Evolutionary conservation across 2,888 invertebrate species (phyloP), one percentile per base, ranked within the genome.

Genomic region (Lucinisca nassula): DNA sequence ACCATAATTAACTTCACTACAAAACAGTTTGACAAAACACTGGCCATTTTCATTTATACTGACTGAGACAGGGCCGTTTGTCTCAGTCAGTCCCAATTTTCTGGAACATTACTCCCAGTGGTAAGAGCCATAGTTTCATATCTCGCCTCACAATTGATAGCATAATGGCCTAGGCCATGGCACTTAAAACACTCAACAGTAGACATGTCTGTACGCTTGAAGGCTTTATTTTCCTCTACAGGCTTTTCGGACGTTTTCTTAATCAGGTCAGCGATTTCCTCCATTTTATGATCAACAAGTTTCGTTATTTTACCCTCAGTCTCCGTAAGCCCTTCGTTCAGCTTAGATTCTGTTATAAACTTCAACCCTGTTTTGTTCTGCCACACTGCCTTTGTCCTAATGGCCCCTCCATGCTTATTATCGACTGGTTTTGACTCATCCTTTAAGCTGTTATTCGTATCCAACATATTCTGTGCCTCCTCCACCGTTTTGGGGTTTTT

Each of bases 11-110:
- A 70, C 14, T 14, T 70, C 30, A 51, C n/a, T n/a, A 51, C 51
- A 21, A 3, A 4, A 21, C 21, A 45, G 35, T 24, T 8, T 24
- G 30, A 12, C 14, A 27, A 3, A 27, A 51, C 4, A 14, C n/a
- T 30, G 12, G 14, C 21, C 51, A 51, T 51, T 21, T 21, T 21
- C 14, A 51, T n/a, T 21, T 21, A n/a, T 21, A 4, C 21, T 12
- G 14, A 12, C 51, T n/a, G 51, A n/a, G 21, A n/a, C 51, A 72
- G n/a, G 87, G 87, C 87, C 87, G 84, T 51, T 74, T 37, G 84
- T 38, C n/a, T 27, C 67, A 75, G 87, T 87, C 84, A 35, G 12
- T 14, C 17, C 38, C 82, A 84, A 84, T 87, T 87, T 87, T 58
- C 84, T 82, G 55, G 45, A 14, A 38, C 30, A 40, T 21, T 55